Evolutionary conservation across 2,113 vertebrate species (phyloP).

Genomic region (Heterotilapia buettikoferi): DNA sequence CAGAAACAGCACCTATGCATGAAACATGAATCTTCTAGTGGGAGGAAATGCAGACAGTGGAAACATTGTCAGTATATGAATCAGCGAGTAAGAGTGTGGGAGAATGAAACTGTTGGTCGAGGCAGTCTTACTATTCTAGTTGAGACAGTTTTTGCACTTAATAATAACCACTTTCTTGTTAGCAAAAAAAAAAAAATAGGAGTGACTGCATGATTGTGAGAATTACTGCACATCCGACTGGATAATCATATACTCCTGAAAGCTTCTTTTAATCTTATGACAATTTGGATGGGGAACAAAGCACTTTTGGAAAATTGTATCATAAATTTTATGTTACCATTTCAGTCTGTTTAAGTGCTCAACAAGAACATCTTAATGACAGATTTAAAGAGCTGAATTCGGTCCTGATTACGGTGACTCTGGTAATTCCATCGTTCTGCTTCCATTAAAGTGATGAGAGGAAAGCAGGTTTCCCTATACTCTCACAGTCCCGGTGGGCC

Average conservation of each 20-base stretch:
- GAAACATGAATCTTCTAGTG: slow-evolving; percentile 37
- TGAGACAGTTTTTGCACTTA: neutral
- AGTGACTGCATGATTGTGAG: neutral
- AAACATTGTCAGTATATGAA: slow-evolving; percentile 23
- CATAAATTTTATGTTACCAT: neutral
- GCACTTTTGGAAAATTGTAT: neutral
- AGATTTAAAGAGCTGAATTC: slow-evolving; percentile 34
- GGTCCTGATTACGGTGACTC: slow-evolving; percentile 32
- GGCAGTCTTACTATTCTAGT: neutral
- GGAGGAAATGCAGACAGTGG: slow-evolving; percentile 22
- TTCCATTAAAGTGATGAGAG: slow-evolving; percentile 26
- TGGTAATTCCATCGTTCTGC: slow-evolving; percentile 32
- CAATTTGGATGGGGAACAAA: neutral
- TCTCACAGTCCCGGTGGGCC: neutral
- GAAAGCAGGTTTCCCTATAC: neutral
- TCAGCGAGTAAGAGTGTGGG: neutral
- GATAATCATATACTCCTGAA: neutral
- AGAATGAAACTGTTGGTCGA: slow-evolving; percentile 14
- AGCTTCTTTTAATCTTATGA: neutral
- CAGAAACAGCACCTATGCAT: slow-evolving; percentile 28
- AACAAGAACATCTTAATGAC: slow-evolving; percentile 13
- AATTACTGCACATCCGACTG: neutral
- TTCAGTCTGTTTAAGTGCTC: slow-evolving; percentile 21
- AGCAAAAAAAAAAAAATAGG: neutral
- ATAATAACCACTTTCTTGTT: neutral